Evolutionary conservation across 2,113 vertebrate species (phyloP), one percentile per base, ranked within the genome.

Genomic region (Solea senegalensis): DNA sequence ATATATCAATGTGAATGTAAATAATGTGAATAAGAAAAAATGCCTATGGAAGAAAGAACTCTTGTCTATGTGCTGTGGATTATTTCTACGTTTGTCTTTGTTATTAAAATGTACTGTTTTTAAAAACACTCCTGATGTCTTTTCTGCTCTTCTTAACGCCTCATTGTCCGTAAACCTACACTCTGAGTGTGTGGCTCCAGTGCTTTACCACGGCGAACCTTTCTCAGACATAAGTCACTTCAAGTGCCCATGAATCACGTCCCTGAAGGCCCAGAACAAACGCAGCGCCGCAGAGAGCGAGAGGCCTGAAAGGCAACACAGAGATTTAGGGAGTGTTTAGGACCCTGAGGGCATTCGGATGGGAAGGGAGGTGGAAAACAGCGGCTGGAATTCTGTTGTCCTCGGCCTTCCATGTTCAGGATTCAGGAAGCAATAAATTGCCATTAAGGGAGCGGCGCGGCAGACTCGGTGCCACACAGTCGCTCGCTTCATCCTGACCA

Each of bases 341-440:
- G 69, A 66, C 57, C 75, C 72, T 44, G 55, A 67, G 74, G 64
- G 59, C 26, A 9, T 61, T 65, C 40, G 72, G 63, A 74, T 40
- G 14, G 74, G 82, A 70, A 84, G 80, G 66, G 65, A 74, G 78
- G 67, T 34, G 45, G 40, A 86, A 80, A 79, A 69, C 62, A 81
- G 72, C 45, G 15, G 16, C 75, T 78, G 90, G 85, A 91, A 89
- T 90, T 79, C 87, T 87, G 84, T 90, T 91, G 88, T 89, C 73
- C 78, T 82, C 66, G 0, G 65, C 61, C 76, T 80, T 77, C 83
- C 81, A 15, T 87, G 87, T 83, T 74, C 81, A 86, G 78, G 70
- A 80, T 82, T 80, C 88, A 92, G 92, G 92, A 93, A 93, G 92
- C 78, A 82, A 92, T 93, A 93, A 92, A 93, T 92, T 78, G 80